These are phyloP conservation scores for Halcyon smyrnensis DNA, from an alignment of 2,797 vertebrate species.

Conservation along the genomic window DNA sequence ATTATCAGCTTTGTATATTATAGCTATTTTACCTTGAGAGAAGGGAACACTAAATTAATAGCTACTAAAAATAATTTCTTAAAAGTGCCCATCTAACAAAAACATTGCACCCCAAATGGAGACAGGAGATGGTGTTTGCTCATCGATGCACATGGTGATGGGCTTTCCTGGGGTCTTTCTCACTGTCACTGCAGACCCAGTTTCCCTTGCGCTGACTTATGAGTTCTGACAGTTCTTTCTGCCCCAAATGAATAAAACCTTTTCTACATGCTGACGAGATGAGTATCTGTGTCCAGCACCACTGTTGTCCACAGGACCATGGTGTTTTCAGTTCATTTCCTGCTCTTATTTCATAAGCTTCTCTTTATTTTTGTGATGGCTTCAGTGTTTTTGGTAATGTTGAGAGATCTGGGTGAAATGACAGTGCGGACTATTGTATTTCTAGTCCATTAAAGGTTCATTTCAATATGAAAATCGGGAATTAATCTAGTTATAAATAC, in stretches of 20 bases:
- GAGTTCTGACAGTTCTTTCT: neutral
- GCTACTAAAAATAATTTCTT: neutral
- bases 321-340: neutral
- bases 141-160: neutral
- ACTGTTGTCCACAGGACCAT: neutral
- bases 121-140: neutral
- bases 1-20: neutral
- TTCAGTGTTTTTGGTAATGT: neutral
- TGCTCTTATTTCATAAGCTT: neutral
- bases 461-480: neutral
- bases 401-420: neutral
- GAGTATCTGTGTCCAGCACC: neutral
- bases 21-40: neutral
- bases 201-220: neutral
- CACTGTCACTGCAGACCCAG: neutral
- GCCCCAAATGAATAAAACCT: neutral
- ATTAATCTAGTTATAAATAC: neutral
- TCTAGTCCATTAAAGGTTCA: neutral
- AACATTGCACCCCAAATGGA: accelerated
- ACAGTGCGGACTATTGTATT: neutral
- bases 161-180: neutral
- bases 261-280: neutral
- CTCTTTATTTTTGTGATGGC: neutral
- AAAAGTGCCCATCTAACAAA: neutral
- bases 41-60: neutral